Evolutionary conservation across 2,888 invertebrate species (phyloP).

Genomic region (Esperia sulphurella): DNA sequence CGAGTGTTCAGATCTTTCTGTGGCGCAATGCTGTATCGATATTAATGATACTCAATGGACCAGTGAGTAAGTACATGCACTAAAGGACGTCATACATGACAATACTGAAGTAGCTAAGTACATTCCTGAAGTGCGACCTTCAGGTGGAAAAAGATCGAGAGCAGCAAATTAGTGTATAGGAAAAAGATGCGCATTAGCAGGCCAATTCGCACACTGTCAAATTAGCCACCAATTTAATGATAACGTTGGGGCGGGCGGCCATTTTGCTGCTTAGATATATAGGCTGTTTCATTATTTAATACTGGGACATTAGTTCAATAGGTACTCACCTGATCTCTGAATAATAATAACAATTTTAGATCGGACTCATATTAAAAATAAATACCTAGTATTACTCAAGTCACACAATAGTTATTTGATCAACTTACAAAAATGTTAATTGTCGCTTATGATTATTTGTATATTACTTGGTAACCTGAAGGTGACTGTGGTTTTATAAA

Average conservation of each 20-base stretch:
- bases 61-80: too few relatives aligned
- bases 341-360: too few relatives aligned
- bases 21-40: too few relatives aligned
- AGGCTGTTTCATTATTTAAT: constrained; percentile 19
- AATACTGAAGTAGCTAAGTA: background rate
- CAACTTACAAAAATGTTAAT: too few relatives aligned
- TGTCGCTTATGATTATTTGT: too few relatives aligned
- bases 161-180: constrained; percentile 56
- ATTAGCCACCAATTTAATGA: constrained; percentile 52
- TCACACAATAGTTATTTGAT: too few relatives aligned
- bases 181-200: constrained; percentile 54
- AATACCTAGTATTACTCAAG: too few relatives aligned
- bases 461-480: too few relatives aligned
- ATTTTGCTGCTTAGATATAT: constrained; percentile 26
- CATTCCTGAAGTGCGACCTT: constrained; percentile 34
- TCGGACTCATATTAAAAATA: too few relatives aligned
- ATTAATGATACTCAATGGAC: too few relatives aligned
- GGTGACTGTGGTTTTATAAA: too few relatives aligned
- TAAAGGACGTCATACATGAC: background rate
- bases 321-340: background rate
- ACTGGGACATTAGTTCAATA: background rate
- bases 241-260: constrained; percentile 27
- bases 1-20: too few relatives aligned
- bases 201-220: constrained; percentile 58
- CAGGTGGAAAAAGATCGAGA: constrained; percentile 54